phyloP scores from a whole-genome alignment of 64 coral and sea anemone species.

The Porites lutea region DNA sequence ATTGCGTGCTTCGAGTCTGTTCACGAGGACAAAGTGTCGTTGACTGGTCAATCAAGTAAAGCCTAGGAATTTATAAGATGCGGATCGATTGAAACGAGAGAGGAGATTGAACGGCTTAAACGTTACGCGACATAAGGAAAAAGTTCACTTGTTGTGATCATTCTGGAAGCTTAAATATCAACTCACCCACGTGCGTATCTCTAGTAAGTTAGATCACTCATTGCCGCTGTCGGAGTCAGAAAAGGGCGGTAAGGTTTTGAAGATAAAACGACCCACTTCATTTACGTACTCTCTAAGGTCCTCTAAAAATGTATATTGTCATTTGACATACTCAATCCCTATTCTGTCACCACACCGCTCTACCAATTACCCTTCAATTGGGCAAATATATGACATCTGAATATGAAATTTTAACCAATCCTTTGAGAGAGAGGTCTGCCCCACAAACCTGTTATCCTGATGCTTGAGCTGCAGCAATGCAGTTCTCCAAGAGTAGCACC shows the following conservation, averaged over 20 bases:
- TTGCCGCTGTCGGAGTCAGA: conserved; percentile 1
- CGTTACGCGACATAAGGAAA: background rate
- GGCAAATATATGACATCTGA: no score
- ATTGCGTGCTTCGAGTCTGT: conserved; percentile 27
- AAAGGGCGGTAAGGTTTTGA: background rate
- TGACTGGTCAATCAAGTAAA: background rate
- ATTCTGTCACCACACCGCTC: conserved; percentile 3
- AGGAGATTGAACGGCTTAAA: background rate
- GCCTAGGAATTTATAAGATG: background rate
- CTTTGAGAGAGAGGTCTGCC: no score
- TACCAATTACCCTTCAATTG: background rate
- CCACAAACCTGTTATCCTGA: no score
- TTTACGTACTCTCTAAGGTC: no score
- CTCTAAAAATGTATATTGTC: background rate
- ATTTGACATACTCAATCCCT: background rate
- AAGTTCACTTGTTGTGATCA: background rate
- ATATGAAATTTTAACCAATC: no score
- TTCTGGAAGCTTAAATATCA: background rate
- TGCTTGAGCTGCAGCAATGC: background rate
- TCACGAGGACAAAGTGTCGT: background rate
- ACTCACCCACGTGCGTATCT: background rate
- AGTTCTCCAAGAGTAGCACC: background rate
- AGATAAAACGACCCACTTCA: background rate
- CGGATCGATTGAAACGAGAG: background rate
- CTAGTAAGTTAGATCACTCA: background rate